Evolutionary conservation across 2,888 invertebrate species (phyloP).

Genomic region (Phrixothrix hirtus): DNA sequence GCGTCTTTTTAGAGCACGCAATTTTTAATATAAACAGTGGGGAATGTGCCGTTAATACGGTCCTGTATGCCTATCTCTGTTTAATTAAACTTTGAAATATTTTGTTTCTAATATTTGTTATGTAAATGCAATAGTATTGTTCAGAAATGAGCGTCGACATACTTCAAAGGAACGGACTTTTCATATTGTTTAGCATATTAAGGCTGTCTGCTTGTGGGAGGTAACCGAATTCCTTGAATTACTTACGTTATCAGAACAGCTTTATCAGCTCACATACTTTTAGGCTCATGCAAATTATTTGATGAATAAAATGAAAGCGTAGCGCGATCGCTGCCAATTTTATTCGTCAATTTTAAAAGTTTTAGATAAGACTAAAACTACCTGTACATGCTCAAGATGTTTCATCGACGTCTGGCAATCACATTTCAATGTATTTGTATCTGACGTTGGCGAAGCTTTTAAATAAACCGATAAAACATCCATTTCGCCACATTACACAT

Average conservation of each 20-base stretch:
- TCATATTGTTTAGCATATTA: too few relatives aligned
- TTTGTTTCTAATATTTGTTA: conserved; percentile 19
- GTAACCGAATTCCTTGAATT: too few relatives aligned
- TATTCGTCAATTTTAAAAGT: conserved; percentile 9
- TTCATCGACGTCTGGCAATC: conserved; percentile 31
- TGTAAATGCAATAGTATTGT: too few relatives aligned
- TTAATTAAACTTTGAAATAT: conserved; percentile 27
- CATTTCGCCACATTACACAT: conserved; percentile 16
- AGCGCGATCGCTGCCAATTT: conserved; percentile 4
- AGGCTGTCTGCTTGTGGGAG: too few relatives aligned
- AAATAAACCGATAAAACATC: conserved; percentile 28
- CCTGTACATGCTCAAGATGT: conserved; percentile 24
- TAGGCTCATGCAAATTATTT: too few relatives aligned
- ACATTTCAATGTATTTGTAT: conserved; percentile 29
- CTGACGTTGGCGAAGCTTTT: conserved; percentile 26
- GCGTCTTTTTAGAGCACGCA: neutral
- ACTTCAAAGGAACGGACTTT: too few relatives aligned
- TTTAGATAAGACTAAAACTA: conserved; percentile 14
- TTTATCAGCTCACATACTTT: too few relatives aligned
- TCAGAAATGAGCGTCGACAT: too few relatives aligned
- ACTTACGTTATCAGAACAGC: too few relatives aligned
- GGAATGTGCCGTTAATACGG: too few relatives aligned
- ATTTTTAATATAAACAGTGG: too few relatives aligned
- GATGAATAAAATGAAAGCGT: neutral
- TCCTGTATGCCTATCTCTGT: conserved; percentile 12